Base-by-base conservation (phyloP, 2,113 vertebrate species). In the Mystacornis crossleyi region DNA sequence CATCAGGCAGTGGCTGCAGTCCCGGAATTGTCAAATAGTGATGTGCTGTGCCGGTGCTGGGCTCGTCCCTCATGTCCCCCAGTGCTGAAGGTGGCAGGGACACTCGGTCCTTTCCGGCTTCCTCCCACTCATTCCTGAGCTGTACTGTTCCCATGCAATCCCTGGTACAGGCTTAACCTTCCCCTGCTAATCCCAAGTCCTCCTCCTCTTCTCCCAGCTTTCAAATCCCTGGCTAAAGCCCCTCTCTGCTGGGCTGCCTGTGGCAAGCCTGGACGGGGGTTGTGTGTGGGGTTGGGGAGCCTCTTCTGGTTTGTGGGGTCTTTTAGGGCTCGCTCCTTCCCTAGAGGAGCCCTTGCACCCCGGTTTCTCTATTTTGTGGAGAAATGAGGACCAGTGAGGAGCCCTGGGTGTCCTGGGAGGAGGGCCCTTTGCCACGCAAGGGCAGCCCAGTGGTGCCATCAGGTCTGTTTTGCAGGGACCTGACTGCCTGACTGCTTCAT, bases 281-380 rank as follows among this genome's bases (percentile, higher is more conserved):
- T 0, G 0, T 23, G 15, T n/a, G 29, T 0, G 0, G 28, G 31
- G 15, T 42, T 38, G 5, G 25, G 9, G 12, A 28, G 5, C 8
- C 7, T 29, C 9, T 64, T 29, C 21, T 60, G 43, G 9, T 60
- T 40, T 58, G 8, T 16, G 54, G 33, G 19, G 31, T 51, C 15
- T 75, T 69, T 31, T 24, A 43, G 36, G 71, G 36, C 21, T 82
- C 34, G 6, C 12, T 67, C 24, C 24, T 89, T 84, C 55, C 43
- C 47, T 31, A 4, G 34, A 86, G 40, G 26, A 77, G 42, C 16
- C 13, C 23, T 86, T 4, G 0, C 23, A 26, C 14, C 38, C 45
- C 36, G 1, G 8, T 69, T 71, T 70, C 66, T 82, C 7, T 4
- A 0, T 85, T 89, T 60, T n/a, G 47, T 24, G 31, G 90, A 47